These are phyloP conservation scores for Halcyon badia DNA, from an alignment of 2,797 vertebrate genomes.

Conservation along the genomic window DNA sequence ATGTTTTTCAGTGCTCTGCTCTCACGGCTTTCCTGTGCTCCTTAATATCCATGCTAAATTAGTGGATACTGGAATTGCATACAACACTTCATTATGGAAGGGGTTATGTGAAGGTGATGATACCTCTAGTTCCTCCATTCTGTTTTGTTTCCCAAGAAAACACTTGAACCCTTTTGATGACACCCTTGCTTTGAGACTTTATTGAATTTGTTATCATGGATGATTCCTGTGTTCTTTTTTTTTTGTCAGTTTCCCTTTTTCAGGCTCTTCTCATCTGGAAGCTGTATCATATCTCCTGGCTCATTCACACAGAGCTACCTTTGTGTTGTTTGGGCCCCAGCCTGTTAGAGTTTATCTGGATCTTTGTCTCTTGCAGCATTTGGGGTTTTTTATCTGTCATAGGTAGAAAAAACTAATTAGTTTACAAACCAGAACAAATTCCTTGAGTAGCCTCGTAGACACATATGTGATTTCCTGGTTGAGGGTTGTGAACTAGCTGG, in stretches of 20 bases:
- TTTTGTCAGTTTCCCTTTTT: neutral
- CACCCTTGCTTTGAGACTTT: neutral
- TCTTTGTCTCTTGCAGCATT: neutral
- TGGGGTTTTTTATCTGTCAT: neutral
- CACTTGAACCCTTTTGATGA: neutral
- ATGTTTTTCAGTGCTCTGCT: neutral
- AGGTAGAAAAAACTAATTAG: neutral
- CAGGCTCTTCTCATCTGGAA: neutral
- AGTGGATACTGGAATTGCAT: neutral
- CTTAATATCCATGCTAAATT: neutral
- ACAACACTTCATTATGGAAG: neutral
- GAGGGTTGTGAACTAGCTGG: fast-evolving
- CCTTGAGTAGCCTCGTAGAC: neutral
- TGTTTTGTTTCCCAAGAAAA: neutral
- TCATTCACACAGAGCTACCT: fast-evolving
- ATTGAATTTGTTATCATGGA: neutral
- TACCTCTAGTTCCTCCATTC: neutral
- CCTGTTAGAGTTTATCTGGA: neutral
- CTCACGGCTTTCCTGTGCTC: neutral
- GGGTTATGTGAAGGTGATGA: neutral
- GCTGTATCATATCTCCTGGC: neutral
- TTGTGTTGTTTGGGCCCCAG: neutral
- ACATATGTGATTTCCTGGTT: neutral
- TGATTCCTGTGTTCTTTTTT: neutral
- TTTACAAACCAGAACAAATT: neutral